A percentile compares a stretch with the other conserved stretches of the same genome.
phyloP scores from a whole-genome alignment of 2,113 vertebrate genomes.

The Pseudolaguvia tuberculata region DNA sequence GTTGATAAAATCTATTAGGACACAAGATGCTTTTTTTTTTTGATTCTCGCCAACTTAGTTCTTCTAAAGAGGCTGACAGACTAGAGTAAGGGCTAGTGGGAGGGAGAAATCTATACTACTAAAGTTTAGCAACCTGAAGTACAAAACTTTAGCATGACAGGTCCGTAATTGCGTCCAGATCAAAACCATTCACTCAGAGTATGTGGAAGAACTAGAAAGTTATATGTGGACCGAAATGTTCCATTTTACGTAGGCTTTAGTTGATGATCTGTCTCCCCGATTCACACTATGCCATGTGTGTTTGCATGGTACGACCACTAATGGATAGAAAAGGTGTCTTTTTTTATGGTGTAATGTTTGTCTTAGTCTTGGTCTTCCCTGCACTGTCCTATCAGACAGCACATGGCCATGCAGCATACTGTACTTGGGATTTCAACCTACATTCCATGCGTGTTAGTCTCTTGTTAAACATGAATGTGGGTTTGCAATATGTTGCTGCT shows the following conservation, averaged over 20 bases:
- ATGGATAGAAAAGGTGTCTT: background rate
- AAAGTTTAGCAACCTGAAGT: too few relatives aligned
- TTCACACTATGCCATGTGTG: background rate
- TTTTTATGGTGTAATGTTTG: background rate
- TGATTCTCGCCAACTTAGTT: too few relatives aligned
- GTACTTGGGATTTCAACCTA: background rate
- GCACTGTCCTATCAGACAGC: background rate
- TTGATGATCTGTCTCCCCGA: slow-evolving; percentile 5
- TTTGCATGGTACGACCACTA: background rate
- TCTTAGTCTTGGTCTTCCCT: background rate
- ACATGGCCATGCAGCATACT: background rate
- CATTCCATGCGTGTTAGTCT: background rate
- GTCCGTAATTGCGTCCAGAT: too few relatives aligned
- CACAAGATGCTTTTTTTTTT: too few relatives aligned
- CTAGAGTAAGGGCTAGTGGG: too few relatives aligned
- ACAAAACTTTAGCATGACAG: too few relatives aligned
- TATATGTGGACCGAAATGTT: slow-evolving; percentile 1
- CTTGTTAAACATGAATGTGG: background rate
- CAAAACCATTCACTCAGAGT: too few relatives aligned
- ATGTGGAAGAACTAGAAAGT: background rate
- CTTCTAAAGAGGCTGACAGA: too few relatives aligned
- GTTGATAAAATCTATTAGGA: too few relatives aligned
- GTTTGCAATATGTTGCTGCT: background rate
- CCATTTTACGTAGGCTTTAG: slow-evolving; percentile 5
- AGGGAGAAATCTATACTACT: too few relatives aligned